These are phyloP conservation scores for Eublepharis macularius DNA, from an alignment of 2,113 vertebrate genomes.

Conservation along the genomic window DNA sequence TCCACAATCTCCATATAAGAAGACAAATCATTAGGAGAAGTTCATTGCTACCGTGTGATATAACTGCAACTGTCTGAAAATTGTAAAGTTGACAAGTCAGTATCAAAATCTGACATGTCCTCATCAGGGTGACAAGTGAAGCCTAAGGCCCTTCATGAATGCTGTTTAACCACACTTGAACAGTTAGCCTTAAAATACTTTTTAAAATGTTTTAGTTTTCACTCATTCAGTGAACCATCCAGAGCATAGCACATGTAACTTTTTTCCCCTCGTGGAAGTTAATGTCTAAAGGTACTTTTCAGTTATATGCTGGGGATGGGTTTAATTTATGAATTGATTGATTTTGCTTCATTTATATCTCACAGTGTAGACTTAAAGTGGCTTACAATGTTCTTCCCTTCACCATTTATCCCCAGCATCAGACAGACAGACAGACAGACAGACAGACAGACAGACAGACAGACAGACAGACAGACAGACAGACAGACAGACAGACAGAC, in stretches of 20 bases:
- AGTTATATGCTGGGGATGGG: background rate
- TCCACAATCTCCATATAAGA: background rate
- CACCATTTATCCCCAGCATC: too few relatives aligned
- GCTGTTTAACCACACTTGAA: constrained; percentile 47
- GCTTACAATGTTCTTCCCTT: too few relatives aligned
- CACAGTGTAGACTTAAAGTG: too few relatives aligned
- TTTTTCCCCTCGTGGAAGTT: background rate
- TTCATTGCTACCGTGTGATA: constrained; percentile 42
- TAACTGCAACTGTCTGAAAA: constrained; percentile 61
- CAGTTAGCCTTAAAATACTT: constrained; percentile 46
- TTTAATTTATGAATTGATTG: background rate
- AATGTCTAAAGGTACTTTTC: background rate
- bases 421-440: background rate
- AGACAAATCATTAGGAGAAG: constrained; percentile 35
- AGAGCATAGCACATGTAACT: background rate
- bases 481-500: too few relatives aligned
- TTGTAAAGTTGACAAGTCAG: constrained; percentile 51
- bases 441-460: too few relatives aligned
- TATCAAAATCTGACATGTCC: constrained; percentile 57
- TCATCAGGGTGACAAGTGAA: constrained; percentile 62
- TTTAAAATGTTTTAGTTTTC: constrained; percentile 30
- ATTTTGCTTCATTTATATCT: too few relatives aligned
- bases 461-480: too few relatives aligned
- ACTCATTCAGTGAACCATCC: background rate
- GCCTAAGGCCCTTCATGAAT: constrained; percentile 55